A percentile compares a stretch with the other conserved stretches of the same genome.
phyloP scores from a whole-genome alignment of 2,797 vertebrate genomes.

The Nannoperca obscura region DNA sequence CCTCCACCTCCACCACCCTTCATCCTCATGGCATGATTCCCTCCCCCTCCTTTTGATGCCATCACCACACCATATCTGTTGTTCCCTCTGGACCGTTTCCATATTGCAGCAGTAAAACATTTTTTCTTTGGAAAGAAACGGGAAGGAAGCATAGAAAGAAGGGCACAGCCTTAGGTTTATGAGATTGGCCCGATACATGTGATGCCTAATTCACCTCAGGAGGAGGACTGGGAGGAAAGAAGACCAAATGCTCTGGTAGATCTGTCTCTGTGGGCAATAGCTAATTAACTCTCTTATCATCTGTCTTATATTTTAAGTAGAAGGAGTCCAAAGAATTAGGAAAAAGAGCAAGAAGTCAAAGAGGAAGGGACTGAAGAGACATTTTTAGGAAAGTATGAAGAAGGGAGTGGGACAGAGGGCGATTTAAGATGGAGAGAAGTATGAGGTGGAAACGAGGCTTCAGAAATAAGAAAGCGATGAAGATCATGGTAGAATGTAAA shows the following conservation, averaged over 20 bases:
- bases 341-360: not conserved
- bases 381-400: not conserved
- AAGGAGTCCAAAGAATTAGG: constrained; percentile 10
- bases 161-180: constrained; percentile 60
- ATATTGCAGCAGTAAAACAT: constrained; percentile 52
- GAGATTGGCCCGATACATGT: constrained; percentile 36
- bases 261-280: constrained; percentile 25
- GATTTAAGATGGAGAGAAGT: constrained; percentile 3
- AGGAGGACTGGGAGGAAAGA: constrained; percentile 3
- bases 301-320: constrained; percentile 35
- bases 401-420: not conserved
- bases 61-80: constrained; percentile 55
- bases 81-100: constrained; percentile 51
- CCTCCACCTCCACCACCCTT: constrained; percentile 44
- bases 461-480: constrained; percentile 6
- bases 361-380: not conserved
- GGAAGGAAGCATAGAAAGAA: constrained; percentile 43
- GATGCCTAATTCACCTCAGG: constrained; percentile 51
- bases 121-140: constrained; percentile 62
- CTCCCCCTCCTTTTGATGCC: constrained; percentile 42
- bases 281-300: constrained; percentile 59
- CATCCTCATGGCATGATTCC: constrained; percentile 45
- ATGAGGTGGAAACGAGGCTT: not conserved
- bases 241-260: constrained; percentile 15
- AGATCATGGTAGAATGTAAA: not conserved